A percentile compares a stretch with the other conserved stretches of the same genome.
These are phyloP conservation scores for Girardinichthys multiradiatus DNA, from an alignment of 2,113 vertebrate genomes.

Conservation along the genomic window DNA sequence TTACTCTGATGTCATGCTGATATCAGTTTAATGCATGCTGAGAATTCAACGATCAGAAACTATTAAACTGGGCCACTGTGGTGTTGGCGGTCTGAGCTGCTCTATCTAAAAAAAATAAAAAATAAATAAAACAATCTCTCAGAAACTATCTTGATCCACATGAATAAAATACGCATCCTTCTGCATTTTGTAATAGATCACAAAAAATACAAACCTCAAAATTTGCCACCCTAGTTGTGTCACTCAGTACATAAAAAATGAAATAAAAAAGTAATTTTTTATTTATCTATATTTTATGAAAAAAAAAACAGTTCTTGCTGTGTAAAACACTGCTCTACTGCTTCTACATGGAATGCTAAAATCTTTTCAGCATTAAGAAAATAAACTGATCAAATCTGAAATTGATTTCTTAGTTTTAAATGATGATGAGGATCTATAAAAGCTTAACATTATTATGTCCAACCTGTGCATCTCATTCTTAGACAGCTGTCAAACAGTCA, in stretches of 20 bases:
- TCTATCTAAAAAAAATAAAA: neutral
- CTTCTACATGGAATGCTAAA: neutral
- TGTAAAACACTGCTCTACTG: neutral
- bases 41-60: constrained; percentile 13
- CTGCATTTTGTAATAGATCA: neutral
- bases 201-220: neutral
- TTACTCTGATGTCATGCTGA: constrained; percentile 36
- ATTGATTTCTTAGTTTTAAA: neutral
- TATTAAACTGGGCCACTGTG: neutral
- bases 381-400: neutral
- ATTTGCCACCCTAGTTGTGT: neutral
- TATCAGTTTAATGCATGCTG: constrained; percentile 41
- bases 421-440: neutral
- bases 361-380: neutral
- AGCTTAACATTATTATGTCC: neutral
- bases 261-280: no score
- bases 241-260: neutral
- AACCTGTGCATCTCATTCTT: neutral
- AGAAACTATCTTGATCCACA: neutral
- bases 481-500: neutral
- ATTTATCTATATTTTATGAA: no score
- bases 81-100: constrained; percentile 1
- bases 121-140: no score
- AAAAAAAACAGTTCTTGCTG: no score
- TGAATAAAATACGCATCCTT: neutral